Evolutionary conservation across 2,888 invertebrate genomes (phyloP), one percentile per base, ranked within the genome.

Genomic region (Euplagia quadripunctaria): DNA sequence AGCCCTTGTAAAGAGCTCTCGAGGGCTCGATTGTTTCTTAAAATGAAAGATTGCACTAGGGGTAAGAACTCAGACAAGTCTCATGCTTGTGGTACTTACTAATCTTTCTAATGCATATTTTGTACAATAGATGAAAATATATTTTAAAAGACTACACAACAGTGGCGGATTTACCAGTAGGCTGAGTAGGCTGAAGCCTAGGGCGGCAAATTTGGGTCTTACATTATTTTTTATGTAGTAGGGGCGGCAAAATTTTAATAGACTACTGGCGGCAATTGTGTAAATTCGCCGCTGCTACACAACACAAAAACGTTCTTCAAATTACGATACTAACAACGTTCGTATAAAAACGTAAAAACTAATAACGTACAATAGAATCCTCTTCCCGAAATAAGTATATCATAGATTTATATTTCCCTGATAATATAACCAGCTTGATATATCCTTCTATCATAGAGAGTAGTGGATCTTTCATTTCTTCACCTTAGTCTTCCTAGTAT

Each of bases 401-500:
- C 31, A 49, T 51, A 31, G 55, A 58, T 51, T 63, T 20, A 49
- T 46, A 74, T 46, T 69, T 67, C 66, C 20, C 70, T 14, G 14
- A 58, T 73, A 69, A 55, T 58, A 17, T 64, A 52, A 55, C 52
- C 73, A 73, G 16, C 73, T 73, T 69, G 12, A 46, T 64, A 55
- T 65, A 58, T 17, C 68, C 43, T 67, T 46, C 72, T 66, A 70
- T 68, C 75, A 70, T 78, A 70, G 51, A 63, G 43, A 68, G 72
- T 83, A 80, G 74, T 74, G 63, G 70, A 69, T 49, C 46, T 69
- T 72, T 77, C 8, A 76, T 81, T 85, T 80, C 83, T 81, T 80
- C 76, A 86, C 86, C 85, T 86, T 90, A 85, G 87, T 90, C 90
- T 91, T 90, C 89, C 88, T 88, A 86, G 87, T 87, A 82, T 88